Evolutionary conservation across 2,888 invertebrate species (phyloP), one percentile per base, ranked within the genome.

Genomic region (Cataglyphis altisquamis): DNA sequence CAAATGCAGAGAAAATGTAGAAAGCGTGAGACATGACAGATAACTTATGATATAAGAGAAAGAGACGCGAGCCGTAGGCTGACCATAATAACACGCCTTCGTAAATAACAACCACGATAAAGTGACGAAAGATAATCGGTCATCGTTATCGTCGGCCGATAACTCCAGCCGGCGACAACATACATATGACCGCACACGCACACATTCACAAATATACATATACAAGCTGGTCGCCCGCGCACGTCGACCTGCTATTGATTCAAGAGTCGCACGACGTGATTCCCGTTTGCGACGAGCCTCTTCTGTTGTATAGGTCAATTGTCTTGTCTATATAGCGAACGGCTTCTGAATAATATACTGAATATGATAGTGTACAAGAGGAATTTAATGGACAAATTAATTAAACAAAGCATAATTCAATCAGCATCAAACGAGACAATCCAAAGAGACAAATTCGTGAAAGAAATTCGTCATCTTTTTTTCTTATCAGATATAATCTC

Each of bases 71-170:
- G 29, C 29, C 29, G 57, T 29, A 39, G 18, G 39, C 25, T 12
- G 41, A 12, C 29, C 64, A 39, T 60, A 73, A 77, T 41, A 70
- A 87, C 85, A 84, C 32, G 63, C 82, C 67, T 84, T 75, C 82
- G 73, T 82, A 91, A 91, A 89, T 87, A 91, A 90, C 80, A 90
- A 86, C 83, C 84, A 84, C 84, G 84, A 72, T 84, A 89, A 91
- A 90, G 87, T 90, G 89, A 91, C 87, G 77, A 90, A 85, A 88
- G 88, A 89, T 91, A 90, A 90, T 90, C 84, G 67, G 86, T 75
- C 84, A 86, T 88, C 84, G 87, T 91, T 90, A 90, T 90, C 91
- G 89, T 75, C 80, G 85, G 57, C 88, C 88, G 90, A 90, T 90
- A 90, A 90, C 83, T 89, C 87, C 39, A 84, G 86, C 57, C 32